Evolutionary conservation across 2,888 invertebrate species (phyloP), one percentile per base, ranked within the genome.

Genomic region (Amphipyra berbera): DNA sequence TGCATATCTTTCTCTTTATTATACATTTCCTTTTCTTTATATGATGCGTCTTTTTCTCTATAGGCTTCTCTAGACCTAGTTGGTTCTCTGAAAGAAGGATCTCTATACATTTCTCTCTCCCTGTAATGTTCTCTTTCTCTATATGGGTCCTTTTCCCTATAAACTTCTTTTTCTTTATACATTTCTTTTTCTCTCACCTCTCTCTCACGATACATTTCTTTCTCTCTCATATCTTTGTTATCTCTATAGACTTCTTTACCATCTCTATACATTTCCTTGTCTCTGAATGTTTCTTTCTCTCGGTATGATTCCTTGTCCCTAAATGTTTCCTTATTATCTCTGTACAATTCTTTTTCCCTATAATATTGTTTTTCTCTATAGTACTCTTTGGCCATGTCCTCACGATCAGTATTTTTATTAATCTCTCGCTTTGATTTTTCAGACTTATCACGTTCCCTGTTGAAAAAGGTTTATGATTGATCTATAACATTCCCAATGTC

Each of bases 281-380:
- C 89, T 71, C 88, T 82, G 45, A 84, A 88, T 4, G 64, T 44
- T 40, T 89, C 89, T 54, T 90, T 90, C 38, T 90, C 91, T 72
- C 89, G 86, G 50, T 85, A 80, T 50, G 79, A 52, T 56, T 95
- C 95, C 63, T 91, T 89, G 50, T 90, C 91, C 66, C 90, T 87
- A 58, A 85, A 80, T 49, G 83, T 61, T 59, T 95, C 95, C 70
- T 92, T 89, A 45, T 89, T 84, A 56, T 87, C 86, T 71, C 86
- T 78, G 61, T 85, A 86, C 33, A 73, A 46, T 49, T 92, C 92
- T 69, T 88, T 88, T 21, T 88, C 89, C 68, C 90, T 87, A 81
- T 90, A 93, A 79, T 92, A 94, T 82, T 90, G 92, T 77, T 94
- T 94, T 68, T 94, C 94, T 82, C 93, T 90, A 83, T 93, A 93